A percentile compares a stretch with the other conserved stretches of the same genome.
These are phyloP conservation scores for Guaruba guarouba DNA, from an alignment of 2,113 vertebrate species.

Conservation along the genomic window DNA sequence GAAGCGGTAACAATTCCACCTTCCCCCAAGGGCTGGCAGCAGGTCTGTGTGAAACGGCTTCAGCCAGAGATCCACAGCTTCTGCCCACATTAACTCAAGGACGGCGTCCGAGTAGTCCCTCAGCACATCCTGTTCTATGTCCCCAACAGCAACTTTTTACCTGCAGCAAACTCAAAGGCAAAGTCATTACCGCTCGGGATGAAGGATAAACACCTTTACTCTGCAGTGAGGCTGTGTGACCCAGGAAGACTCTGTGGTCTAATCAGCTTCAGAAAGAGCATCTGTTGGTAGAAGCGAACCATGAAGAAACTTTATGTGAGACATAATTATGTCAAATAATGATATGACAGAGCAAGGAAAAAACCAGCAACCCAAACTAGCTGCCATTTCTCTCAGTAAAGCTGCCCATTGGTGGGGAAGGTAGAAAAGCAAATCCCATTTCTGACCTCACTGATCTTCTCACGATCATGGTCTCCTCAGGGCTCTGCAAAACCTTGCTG, in stretches of 20 bases:
- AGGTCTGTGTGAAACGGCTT: neutral
- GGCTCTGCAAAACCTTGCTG: neutral
- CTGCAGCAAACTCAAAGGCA: neutral
- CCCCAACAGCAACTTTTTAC: neutral
- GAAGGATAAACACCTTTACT: neutral
- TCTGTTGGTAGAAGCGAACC: neutral
- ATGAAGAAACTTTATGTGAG: neutral
- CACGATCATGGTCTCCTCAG: neutral
- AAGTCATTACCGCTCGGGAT: neutral
- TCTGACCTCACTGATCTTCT: neutral
- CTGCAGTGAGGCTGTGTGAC: neutral
- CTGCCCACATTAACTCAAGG: neutral
- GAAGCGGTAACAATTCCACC: neutral
- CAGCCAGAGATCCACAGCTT: neutral
- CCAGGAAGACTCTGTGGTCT: neutral
- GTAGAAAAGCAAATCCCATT: neutral
- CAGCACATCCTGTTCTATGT: fast-evolving
- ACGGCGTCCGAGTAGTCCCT: fast-evolving
- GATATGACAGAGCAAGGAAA: neutral
- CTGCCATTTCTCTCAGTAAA: neutral
- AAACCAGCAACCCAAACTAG: neutral
- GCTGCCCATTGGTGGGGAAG: neutral
- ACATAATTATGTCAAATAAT: neutral
- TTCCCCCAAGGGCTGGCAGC: neutral
- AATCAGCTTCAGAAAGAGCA: neutral